Evolutionary conservation across 2,888 invertebrate genomes (phyloP).

Genomic region (Lithophane socia): DNA sequence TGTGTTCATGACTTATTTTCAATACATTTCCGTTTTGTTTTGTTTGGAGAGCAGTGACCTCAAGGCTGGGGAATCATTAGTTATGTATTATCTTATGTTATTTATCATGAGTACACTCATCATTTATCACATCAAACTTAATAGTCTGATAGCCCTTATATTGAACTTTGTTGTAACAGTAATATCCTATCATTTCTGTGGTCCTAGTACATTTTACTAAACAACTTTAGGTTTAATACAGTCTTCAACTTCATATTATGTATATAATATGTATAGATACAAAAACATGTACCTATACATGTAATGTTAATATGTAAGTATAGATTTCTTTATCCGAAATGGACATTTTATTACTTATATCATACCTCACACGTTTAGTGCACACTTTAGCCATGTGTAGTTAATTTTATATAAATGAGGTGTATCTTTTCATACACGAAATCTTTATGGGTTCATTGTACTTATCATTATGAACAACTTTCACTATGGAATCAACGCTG

Average conservation of each 20-base stretch:
- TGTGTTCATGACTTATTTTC: background rate
- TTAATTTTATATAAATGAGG: background rate
- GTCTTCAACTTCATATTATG: background rate
- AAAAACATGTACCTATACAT: background rate
- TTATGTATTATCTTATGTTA: background rate
- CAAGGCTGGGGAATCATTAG: background rate
- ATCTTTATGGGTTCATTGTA: no score
- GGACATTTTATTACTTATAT: background rate
- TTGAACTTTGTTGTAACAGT: background rate
- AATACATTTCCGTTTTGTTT: background rate
- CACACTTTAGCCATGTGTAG: background rate
- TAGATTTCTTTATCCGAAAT: background rate
- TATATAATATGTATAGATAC: background rate
- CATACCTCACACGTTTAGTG: background rate
- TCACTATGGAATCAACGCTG: no score
- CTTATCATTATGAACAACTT: no score
- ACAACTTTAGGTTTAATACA: background rate
- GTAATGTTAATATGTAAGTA: background rate
- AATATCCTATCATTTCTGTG: background rate
- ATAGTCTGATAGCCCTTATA: background rate
- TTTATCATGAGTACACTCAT: constrained; percentile 24
- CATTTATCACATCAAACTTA: constrained; percentile 19
- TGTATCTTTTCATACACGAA: no score
- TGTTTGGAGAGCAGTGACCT: background rate
- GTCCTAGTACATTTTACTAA: constrained; percentile 5